phyloP scores from a whole-genome alignment of 2,797 vertebrate species.

The Gorsachius magnificus region DNA sequence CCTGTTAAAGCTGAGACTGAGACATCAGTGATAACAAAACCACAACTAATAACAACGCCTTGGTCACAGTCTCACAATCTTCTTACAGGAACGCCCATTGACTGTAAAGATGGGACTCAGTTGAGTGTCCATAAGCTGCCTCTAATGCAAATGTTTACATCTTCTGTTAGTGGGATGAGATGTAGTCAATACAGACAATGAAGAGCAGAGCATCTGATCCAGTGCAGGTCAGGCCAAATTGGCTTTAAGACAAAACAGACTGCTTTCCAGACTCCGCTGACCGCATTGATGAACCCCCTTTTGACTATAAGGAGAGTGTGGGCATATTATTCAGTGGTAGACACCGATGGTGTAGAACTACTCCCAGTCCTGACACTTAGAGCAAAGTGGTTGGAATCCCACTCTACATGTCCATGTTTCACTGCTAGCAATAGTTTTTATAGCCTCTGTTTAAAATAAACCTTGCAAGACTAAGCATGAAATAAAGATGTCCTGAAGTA shows the following conservation, averaged over 20 bases:
- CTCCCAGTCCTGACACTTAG: not conserved
- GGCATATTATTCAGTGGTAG: not conserved
- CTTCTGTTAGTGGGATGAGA: not conserved
- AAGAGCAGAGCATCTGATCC: not conserved
- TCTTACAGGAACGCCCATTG: fast-evolving
- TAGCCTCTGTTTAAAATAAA: not conserved
- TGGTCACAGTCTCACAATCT: not conserved
- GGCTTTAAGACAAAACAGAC: not conserved
- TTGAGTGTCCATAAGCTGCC: not conserved
- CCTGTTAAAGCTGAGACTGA: not conserved
- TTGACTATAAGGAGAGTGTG: not conserved
- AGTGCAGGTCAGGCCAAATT: not conserved
- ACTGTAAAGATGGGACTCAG: not conserved
- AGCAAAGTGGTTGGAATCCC: not conserved
- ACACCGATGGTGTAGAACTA: fast-evolving
- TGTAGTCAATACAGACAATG: not conserved
- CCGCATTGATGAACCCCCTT: not conserved
- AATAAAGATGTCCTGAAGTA: not conserved
- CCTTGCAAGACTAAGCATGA: not conserved
- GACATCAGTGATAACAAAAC: not conserved
- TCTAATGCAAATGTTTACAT: not conserved
- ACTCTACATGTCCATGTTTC: not conserved
- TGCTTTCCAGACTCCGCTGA: not conserved
- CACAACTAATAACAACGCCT: not conserved
- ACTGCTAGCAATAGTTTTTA: not conserved